Evolutionary conservation across 2,113 vertebrate species (phyloP).

Genomic region (Eptesicus fuscus): DNA sequence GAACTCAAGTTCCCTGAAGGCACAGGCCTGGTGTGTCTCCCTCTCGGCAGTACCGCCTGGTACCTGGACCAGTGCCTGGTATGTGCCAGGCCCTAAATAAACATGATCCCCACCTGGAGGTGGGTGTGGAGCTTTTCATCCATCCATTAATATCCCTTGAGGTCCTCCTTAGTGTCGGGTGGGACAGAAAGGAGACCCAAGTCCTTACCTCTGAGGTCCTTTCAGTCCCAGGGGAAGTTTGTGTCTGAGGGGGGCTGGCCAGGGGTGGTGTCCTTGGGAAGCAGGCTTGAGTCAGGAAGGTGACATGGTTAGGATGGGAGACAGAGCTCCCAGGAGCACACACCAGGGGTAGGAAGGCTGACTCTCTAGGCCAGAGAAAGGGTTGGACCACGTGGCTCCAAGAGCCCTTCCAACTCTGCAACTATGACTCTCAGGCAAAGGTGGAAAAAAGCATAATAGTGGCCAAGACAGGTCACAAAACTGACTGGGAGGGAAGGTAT

Average conservation of each 20-base stretch:
- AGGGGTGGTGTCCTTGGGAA: not conserved
- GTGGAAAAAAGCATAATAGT: not conserved
- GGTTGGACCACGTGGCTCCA: not conserved
- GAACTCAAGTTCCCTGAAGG: not conserved
- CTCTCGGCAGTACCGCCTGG: not conserved
- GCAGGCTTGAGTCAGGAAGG: not conserved
- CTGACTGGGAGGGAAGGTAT: not conserved
- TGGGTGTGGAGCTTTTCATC: not conserved
- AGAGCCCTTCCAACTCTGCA: not conserved
- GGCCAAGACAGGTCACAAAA: not conserved
- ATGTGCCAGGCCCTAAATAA: not conserved
- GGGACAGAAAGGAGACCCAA: not conserved
- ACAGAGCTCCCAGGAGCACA: not conserved
- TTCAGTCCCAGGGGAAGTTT: not conserved
- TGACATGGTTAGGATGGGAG: not conserved
- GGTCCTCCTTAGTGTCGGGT: not conserved
- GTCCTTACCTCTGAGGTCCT: not conserved
- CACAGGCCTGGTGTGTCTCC: not conserved
- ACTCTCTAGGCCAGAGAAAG: not conserved
- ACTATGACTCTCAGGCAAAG: not conserved
- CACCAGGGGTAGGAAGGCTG: not conserved
- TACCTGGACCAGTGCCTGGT: not conserved
- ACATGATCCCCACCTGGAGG: too few species aligned
- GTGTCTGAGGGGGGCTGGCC: not conserved
- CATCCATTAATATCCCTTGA: not conserved